phyloP scores from a whole-genome alignment of 2,797 vertebrate genomes.

The Pelobates cultripes region DNA sequence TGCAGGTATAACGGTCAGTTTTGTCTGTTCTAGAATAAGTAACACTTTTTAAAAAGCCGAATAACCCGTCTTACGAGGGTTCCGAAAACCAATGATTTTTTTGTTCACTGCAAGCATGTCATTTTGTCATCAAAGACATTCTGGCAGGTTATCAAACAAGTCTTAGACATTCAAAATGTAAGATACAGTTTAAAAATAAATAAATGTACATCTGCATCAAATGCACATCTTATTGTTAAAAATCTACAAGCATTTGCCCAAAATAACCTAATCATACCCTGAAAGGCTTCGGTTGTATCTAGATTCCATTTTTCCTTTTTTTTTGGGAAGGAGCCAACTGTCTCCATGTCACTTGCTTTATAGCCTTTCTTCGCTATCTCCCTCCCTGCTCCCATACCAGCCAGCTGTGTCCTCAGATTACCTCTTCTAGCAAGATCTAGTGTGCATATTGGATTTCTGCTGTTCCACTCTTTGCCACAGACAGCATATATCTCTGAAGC shows the following conservation, averaged over 20 bases:
- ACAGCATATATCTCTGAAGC: constrained; percentile 28
- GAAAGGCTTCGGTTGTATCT: not conserved
- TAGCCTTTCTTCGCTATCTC: constrained; percentile 46
- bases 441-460: constrained; percentile 46
- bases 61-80: not conserved
- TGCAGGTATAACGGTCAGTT: not conserved
- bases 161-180: not conserved
- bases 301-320: constrained; percentile 1
- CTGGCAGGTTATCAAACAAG: not conserved
- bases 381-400: constrained; percentile 48
- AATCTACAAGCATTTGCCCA: not conserved
- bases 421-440: constrained; percentile 49
- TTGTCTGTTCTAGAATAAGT: not conserved
- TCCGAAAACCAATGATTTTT: not conserved
- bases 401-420: constrained; percentile 51
- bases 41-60: not conserved
- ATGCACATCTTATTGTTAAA: not conserved
- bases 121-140: not conserved
- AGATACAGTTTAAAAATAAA: not conserved
- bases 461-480: constrained; percentile 36
- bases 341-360: constrained; percentile 35
- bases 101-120: not conserved
- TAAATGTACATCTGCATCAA: not conserved
- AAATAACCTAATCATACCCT: not conserved
- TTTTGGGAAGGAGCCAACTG: constrained; percentile 46